Evolutionary conservation across 2,113 vertebrate species (phyloP), one percentile per base, ranked within the genome.

Genomic region (Psilopogon haemacephalus): DNA sequence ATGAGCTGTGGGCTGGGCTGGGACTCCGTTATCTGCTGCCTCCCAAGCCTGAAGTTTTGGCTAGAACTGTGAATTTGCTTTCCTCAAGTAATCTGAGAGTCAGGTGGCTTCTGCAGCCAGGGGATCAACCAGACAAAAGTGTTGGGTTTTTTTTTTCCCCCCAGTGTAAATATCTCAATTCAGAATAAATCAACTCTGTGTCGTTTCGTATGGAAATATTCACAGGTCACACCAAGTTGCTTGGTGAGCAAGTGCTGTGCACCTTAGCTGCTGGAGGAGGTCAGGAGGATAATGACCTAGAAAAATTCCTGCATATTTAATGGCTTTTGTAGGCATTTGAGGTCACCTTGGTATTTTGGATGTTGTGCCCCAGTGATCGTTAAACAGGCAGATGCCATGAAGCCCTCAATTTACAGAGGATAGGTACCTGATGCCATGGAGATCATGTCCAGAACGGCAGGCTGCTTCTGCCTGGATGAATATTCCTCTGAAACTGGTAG

Each of bases 141-240:
- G 14, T n/a, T n/a, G n/a, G n/a, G n/a, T n/a, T n/a, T n/a, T n/a
- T n/a, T n/a, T n/a, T n/a, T n/a, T n/a, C n/a, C n/a, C n/a, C n/a
- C n/a, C n/a, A n/a, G n/a, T n/a, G n/a, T n/a, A n/a, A n/a, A n/a
- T n/a, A n/a, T n/a, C n/a, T n/a, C n/a, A n/a, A n/a, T n/a, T n/a
- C n/a, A n/a, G n/a, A n/a, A n/a, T n/a, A n/a, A 6, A 2, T 4
- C 8, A 5, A 54, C 7, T 6, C 5, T 42, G 7, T 74, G 24
- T 62, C n/a, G 15, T 6, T 71, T 73, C 56, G 20, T 6, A 32
- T 44, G 42, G 65, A 56, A 71, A 12, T 55, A 55, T 11, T 63
- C 11, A 9, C 37, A 24, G 46, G 28, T 37, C 1, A 0, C 46
- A 15, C 3, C 1, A 11, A 26, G 8, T 72, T 62, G 6, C 40